Conservation (phyloP, 1,140 invertebrate genomes). For the Bombus picipes region DNA sequence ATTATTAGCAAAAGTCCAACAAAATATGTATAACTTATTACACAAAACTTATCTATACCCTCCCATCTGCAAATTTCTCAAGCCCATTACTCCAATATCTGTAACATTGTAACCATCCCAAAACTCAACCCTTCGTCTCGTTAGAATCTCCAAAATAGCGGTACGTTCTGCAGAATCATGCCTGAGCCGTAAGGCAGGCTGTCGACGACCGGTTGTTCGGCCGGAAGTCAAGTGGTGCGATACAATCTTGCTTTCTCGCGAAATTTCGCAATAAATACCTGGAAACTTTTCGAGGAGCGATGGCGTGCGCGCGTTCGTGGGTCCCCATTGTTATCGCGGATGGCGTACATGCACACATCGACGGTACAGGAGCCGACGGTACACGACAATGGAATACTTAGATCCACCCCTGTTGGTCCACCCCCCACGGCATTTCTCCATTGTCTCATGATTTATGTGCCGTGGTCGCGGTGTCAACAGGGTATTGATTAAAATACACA, state of each 20-base stretch:
- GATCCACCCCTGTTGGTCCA: slow-evolving; percentile 64
- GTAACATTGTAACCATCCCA: not conserved
- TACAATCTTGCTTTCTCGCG: slow-evolving; percentile 27
- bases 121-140: not conserved
- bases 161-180: not conserved
- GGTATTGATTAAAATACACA: slow-evolving; percentile 74
- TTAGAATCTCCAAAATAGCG: not conserved
- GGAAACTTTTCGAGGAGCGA: slow-evolving; percentile 37
- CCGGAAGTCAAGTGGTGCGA: slow-evolving; percentile 13
- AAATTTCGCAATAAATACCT: slow-evolving; percentile 52
- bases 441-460: slow-evolving; percentile 76
- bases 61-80: not conserved
- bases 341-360: slow-evolving; percentile 39
- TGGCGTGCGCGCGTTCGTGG: not conserved
- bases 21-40: not conserved
- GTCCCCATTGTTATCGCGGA: slow-evolving; percentile 35
- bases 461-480: slow-evolving; percentile 68
- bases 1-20: not conserved
- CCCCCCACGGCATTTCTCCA: slow-evolving; percentile 62
- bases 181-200: not conserved
- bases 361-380: slow-evolving; percentile 19
- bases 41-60: not conserved
- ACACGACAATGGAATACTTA: slow-evolving; percentile 75
- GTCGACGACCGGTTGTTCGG: not conserved
- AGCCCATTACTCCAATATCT: not conserved